Evolutionary conservation across 2,888 invertebrate species (phyloP).

Genomic region (Drosophila colorata): DNA sequence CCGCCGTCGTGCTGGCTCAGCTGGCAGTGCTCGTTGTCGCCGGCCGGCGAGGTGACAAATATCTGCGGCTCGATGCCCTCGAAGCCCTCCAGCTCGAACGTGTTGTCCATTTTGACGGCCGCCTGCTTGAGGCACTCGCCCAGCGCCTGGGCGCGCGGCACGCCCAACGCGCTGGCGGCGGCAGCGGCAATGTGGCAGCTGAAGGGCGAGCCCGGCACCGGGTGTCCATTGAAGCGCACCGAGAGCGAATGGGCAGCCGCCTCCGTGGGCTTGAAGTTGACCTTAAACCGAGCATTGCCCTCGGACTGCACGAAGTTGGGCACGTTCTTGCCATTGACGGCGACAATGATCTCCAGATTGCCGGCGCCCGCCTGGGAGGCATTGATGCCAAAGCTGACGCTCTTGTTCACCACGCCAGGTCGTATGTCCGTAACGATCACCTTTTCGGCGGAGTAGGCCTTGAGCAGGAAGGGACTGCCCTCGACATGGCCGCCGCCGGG

Average conservation of each 20-base stretch:
- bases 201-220: constrained; percentile 96
- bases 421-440: constrained; percentile 98
- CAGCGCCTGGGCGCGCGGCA: constrained; percentile 87
- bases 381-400: constrained; percentile 96
- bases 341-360: constrained; percentile 98
- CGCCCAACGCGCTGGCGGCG: constrained; percentile 84
- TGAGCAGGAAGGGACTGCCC: constrained; percentile 97
- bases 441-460: constrained; percentile 97
- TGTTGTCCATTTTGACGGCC: constrained; percentile 86
- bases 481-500: constrained; percentile 92
- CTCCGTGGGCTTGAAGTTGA: constrained; percentile 98
- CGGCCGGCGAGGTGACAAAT: constrained; percentile 93
- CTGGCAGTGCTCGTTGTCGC: constrained; percentile 91
- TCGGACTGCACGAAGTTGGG: constrained; percentile 99
- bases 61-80: constrained; percentile 89
- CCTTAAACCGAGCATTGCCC: constrained; percentile 97
- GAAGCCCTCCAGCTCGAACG: constrained; percentile 87
- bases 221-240: constrained; percentile 92
- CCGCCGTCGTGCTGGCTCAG: constrained; percentile 89
- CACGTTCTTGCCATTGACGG: constrained; percentile 97
- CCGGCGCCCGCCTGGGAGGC: constrained; percentile 95
- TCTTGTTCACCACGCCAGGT: constrained; percentile 95
- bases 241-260: constrained; percentile 96
- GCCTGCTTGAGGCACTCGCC: constrained; percentile 85
- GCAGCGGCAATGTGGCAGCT: constrained; percentile 91